Evolutionary conservation across 2,888 invertebrate species (phyloP), one percentile per base, ranked within the genome.

Genomic region (Tubulanus polymorphus): DNA sequence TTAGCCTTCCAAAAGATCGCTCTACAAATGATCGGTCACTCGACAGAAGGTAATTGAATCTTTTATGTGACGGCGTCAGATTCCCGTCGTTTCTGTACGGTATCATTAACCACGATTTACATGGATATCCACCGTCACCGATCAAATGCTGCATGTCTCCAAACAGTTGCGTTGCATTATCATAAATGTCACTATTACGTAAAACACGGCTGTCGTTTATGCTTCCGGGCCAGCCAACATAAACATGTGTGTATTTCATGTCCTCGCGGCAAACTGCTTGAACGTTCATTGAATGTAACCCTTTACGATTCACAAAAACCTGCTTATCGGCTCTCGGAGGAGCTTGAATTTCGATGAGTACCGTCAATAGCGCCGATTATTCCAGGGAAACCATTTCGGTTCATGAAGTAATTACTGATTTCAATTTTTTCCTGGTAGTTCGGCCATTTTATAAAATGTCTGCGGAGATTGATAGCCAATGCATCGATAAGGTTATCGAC

Each of bases 331-430:
- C 37, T 6, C n/a, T 26, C 2, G 62, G 61, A 5, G 63, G n/a
- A 37, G 32, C 54, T 49, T 2, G 67, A 67, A 3, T 59, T 50
- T 20, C 62, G 37, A 8, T 69, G 68, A 12, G 63, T 64, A 0
- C 67, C 65, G 45, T 68, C 68, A 3, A 67, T 51, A 18, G 55
- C 51, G 25, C 66, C 67, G 23, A 68, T 53, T 5, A 66, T 55
- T n/a, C 61, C 57, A 1, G 64, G 65, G 53, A 68, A 64, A n/a
- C n/a, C n/a, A n/a, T n/a, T n/a, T n/a, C n/a, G n/a, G n/a, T n/a
- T n/a, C n/a, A n/a, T n/a, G n/a, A n/a, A n/a, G n/a, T n/a, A n/a
- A n/a, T n/a, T n/a, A n/a, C n/a, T n/a, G n/a, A n/a, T n/a, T n/a
- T n/a, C n/a, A n/a, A n/a, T n/a, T n/a, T n/a, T n/a, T n/a, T n/a